Conservation (phyloP, 2,113 vertebrate species). For the Zapus hudsonius region DNA sequence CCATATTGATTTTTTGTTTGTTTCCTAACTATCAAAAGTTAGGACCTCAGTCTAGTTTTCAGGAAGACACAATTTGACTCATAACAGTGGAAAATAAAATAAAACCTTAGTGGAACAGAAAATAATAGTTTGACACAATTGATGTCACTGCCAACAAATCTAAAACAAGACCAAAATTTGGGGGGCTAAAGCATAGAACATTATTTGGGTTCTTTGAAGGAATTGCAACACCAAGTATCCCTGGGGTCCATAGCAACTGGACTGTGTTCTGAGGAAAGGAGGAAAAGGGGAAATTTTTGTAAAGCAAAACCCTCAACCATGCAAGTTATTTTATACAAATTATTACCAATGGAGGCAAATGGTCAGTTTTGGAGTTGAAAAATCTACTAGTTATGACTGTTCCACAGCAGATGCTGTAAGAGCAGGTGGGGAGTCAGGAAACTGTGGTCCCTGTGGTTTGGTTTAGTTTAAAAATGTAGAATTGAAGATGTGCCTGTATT, state of each 20-base stretch:
- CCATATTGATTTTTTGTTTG: constrained; percentile 10
- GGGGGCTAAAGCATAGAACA: neutral
- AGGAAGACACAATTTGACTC: neutral
- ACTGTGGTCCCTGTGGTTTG: neutral
- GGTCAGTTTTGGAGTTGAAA: neutral
- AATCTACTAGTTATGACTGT: neutral
- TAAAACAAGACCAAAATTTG: neutral
- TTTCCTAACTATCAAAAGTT: neutral
- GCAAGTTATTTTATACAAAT: neutral
- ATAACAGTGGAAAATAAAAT: neutral
- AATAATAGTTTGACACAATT: neutral
- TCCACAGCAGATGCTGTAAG: neutral
- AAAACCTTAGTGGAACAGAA: constrained; percentile 12
- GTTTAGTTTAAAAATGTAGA: neutral
- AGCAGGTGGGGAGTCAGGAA: neutral
- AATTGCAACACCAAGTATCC: neutral
- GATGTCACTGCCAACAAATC: neutral
- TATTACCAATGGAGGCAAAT: neutral
- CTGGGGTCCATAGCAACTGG: neutral
- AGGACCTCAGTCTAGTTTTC: neutral
- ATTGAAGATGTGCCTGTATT: neutral
- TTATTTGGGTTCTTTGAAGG: neutral
- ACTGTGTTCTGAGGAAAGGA: neutral
- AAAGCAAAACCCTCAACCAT: neutral
- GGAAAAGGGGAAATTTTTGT: neutral